Evolutionary conservation across 2,113 vertebrate genomes (phyloP).

Genomic region (Rhodinocichla rosea): DNA sequence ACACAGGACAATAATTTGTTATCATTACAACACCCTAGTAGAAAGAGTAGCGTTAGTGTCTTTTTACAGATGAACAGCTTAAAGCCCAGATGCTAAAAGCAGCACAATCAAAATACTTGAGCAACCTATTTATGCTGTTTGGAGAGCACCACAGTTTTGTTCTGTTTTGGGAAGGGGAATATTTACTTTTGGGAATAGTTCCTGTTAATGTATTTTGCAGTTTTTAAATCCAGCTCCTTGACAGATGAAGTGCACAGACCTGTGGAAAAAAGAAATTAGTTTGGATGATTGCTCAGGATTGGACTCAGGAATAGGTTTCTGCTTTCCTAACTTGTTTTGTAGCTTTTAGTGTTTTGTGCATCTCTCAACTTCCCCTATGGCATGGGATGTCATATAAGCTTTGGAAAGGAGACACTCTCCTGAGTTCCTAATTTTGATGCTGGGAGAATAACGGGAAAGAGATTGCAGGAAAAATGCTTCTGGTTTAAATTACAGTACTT

Average conservation of each 20-base stretch:
- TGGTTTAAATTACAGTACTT: neutral
- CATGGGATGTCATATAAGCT: neutral
- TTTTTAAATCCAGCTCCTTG: neutral
- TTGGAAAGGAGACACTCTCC: neutral
- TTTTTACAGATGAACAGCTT: neutral
- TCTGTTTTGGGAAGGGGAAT: neutral
- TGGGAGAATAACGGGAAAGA: neutral
- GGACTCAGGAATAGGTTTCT: neutral
- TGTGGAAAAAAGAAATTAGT: neutral
- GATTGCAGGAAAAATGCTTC: neutral
- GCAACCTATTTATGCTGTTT: neutral
- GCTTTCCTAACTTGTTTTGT: neutral
- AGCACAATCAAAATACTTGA: neutral
- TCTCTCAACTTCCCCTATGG: fast-evolving
- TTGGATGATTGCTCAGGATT: neutral
- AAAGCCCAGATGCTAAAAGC: neutral
- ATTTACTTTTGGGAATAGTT: neutral
- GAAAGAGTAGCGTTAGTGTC: neutral
- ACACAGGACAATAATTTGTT: neutral
- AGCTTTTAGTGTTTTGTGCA: neutral
- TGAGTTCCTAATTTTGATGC: neutral
- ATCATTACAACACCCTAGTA: neutral
- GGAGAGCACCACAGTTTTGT: neutral
- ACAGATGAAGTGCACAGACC: neutral
- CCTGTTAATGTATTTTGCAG: neutral